These are phyloP conservation scores for Prinia subflava DNA, from an alignment of 2,113 vertebrate species.

Conservation along the genomic window DNA sequence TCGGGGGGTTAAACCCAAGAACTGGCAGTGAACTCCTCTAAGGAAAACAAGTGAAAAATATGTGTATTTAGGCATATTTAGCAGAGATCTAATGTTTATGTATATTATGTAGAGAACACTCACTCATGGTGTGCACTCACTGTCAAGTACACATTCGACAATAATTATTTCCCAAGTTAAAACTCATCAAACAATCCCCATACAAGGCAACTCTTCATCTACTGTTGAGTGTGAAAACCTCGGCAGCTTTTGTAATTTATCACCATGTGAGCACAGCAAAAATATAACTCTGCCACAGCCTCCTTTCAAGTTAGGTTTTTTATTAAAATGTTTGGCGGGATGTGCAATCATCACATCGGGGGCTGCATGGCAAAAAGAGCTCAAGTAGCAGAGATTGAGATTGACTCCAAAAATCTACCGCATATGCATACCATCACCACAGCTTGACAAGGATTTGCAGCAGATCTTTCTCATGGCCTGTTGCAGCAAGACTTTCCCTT, in stretches of 20 bases:
- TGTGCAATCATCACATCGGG: background rate
- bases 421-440: background rate
- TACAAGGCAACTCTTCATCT: constrained; percentile 33
- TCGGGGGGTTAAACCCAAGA: too few relatives aligned
- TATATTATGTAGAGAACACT: background rate
- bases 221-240: constrained; percentile 15
- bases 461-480: background rate
- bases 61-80: background rate
- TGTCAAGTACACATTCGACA: background rate
- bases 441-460: background rate
- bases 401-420: background rate
- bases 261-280: constrained; percentile 13
- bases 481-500: background rate
- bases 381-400: constrained; percentile 22
- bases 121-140: background rate
- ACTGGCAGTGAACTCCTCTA: background rate
- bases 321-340: background rate
- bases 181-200: constrained; percentile 35
- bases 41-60: background rate
- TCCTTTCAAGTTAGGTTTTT: constrained; percentile 31
- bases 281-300: background rate
- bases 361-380: background rate
- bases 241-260: constrained; percentile 12
- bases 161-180: constrained; percentile 23
- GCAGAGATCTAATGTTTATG: background rate